Evolutionary conservation across 2,888 invertebrate genomes (phyloP), one percentile per base, ranked within the genome.

Genomic region (Lasius fuliginosus): DNA sequence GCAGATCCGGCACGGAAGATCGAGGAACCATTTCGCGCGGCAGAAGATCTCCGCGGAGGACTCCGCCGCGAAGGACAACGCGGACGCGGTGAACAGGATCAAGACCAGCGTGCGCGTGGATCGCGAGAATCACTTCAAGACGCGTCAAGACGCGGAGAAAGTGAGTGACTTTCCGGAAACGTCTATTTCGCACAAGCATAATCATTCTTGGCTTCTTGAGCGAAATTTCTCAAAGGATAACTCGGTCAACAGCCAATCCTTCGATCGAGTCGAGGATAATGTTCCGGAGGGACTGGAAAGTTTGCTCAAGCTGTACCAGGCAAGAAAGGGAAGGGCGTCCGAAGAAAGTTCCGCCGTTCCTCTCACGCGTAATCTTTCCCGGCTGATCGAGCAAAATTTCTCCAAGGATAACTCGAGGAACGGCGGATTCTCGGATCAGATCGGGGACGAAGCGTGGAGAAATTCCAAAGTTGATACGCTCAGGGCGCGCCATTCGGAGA

Each of bases 1-100:
- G 11, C 91, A 92, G 86, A 96, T 96, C 85, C 94, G 96, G 58
- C 96, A 96, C 90, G 94, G 95, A 30, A 94, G 95, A 69, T 96
- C 96, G 0, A 92, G 95, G 9, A 93, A 89, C 60, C 94, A 95
- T 84, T 92, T 95, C 15, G 86, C 84, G 0, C 88, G 93, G 36
- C 90, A 92, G 83, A 88, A 85, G 58, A 49, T 85, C 23, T 23
- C 23, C 8, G 46, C 46, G 30, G 87, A 88, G n/a, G 90, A 86
- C 1, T 6, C 36, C 5, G 36, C 76, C 8, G 3, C 74, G 36
- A 79, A 42, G 74, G 79, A 60, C 12, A 2, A 27, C n/a, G 6
- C 27, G 81, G 36, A 58, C 6, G 58, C 67, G 46, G 60, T 12
- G 36, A 77, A 68, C 15, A 83, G 62, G 56, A 84, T 82, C 58